Conservation (phyloP, 2,888 invertebrate species). For the Blera fallax region DNA sequence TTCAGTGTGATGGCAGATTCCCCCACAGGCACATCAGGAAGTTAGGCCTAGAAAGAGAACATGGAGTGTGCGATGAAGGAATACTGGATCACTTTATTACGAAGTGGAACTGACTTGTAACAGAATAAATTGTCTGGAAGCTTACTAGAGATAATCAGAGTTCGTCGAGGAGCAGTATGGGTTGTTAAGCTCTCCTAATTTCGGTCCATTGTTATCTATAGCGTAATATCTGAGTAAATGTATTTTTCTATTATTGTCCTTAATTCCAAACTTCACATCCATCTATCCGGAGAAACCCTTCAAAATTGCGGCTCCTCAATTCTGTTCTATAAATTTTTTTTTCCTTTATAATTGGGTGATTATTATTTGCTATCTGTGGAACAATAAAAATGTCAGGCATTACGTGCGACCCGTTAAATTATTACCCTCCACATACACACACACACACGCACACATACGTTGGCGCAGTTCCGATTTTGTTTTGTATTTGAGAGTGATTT, state of each 20-base stretch:
- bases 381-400: conserved; percentile 53
- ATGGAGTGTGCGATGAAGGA: no score
- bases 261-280: neutral
- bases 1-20: no score
- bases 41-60: no score
- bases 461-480: neutral
- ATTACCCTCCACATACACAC: no score
- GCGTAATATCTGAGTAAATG: neutral
- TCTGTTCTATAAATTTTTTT: neutral
- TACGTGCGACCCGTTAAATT: conserved; percentile 47
- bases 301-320: neutral
- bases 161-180: no score
- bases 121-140: no score
- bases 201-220: neutral
- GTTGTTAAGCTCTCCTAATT: no score
- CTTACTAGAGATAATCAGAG: no score
- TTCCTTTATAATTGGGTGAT: conserved; percentile 22
- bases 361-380: conserved; percentile 52
- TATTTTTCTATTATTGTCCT: neutral
- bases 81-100: no score
- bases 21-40: no score
- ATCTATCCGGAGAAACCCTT: no score
- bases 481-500: neutral
- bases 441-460: neutral
- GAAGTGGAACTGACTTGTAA: no score